Evolutionary conservation across 2,888 invertebrate genomes (phyloP), one percentile per base, ranked within the genome.

Genomic region (Chrysolina oricalcia): DNA sequence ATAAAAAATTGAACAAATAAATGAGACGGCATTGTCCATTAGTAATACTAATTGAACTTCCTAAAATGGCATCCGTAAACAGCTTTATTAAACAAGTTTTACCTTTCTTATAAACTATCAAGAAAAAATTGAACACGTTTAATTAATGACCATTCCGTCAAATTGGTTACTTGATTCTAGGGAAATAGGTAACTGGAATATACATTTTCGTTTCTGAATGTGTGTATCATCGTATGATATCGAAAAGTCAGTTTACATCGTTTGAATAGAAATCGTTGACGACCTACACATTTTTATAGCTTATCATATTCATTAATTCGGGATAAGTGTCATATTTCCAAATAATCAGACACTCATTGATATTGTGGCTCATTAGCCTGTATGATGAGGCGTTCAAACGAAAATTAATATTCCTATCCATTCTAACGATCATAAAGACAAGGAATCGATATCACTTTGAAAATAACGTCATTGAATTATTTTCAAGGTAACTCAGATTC

Each of bases 81-180:
- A 50, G 19, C n/a, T 50, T 50, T n/a, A 50, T 50, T 17, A 19
- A 50, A 19, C 50, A n/a, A 50, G 50, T 50, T 50, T n/a, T 17
- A 50, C 19, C 9, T 50, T 50, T 19, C 50, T 50, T 9, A 17
- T 50, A 17, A n/a, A n/a, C n/a, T n/a, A n/a, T n/a, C 2, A 17
- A 15, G n/a, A 46, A 50, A 50, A 50, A 50, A 50, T 50, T 50
- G 50, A 50, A 19, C 50, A 50, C 17, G 50, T 50, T 50, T 50
- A 50, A 50, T 50, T 50, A 17, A 19, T 50, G 50, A 50, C 3
- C 19, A 5, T 19, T 50, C 19, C 50, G n/a, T 50, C 19, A 19
- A 50, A 50, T 50, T 50, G 9, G n/a, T 50, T n/a, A 50, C 50
- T 19, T 9, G 19, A 19, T 50, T 50, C 50, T 50, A 50, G 50